Evolutionary conservation across 2,888 invertebrate genomes (phyloP).

Genomic region (Geophilus truncorum): DNA sequence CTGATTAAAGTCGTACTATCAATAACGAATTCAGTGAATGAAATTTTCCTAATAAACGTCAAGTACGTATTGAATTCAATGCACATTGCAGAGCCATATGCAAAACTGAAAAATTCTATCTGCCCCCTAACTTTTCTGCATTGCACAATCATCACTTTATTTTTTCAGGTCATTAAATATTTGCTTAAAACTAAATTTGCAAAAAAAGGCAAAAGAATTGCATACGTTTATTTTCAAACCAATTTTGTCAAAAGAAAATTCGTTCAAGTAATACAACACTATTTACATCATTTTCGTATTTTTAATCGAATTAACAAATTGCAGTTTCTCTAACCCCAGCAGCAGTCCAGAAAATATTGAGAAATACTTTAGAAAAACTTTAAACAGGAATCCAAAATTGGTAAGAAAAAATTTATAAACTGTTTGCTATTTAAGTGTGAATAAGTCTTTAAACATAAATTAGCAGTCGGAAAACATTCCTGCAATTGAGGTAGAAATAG

Average conservation of each 20-base stretch:
- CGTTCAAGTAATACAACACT: background rate
- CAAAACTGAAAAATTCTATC: no score
- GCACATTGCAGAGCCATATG: no score
- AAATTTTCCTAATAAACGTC: background rate
- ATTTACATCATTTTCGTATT: background rate
- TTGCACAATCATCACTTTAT: background rate
- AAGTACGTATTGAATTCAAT: background rate
- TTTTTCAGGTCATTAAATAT: background rate
- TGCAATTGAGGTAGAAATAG: background rate
- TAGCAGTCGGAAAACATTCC: background rate
- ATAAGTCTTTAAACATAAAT: no score
- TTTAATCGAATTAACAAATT: background rate
- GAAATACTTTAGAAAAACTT: no score
- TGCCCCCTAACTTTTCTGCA: no score
- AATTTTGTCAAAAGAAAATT: background rate
- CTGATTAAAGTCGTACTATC: background rate
- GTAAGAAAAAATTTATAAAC: no score
- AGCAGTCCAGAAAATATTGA: no score
- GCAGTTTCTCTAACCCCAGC: background rate
- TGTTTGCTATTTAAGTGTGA: no score
- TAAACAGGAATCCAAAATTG: no score
- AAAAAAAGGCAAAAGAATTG: background rate
- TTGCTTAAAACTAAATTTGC: background rate
- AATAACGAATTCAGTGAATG: background rate
- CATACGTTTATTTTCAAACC: background rate